Evolutionary conservation across 2,113 vertebrate genomes (phyloP).

Genomic region (Boulengeromyrus knoepffleri): DNA sequence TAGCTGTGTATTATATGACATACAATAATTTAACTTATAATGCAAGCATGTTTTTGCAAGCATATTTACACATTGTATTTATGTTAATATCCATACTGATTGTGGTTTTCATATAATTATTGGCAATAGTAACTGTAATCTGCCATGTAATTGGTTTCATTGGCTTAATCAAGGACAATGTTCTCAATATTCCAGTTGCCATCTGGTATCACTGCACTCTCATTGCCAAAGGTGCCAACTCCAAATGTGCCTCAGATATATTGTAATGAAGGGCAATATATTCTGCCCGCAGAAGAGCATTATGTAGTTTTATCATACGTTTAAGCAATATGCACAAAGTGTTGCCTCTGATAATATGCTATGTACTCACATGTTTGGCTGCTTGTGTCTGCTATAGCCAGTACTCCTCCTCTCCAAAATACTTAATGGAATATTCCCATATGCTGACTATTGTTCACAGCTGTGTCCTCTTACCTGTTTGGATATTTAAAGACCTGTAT

Average conservation of each 20-base stretch:
- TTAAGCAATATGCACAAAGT: background rate
- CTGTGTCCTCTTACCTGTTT: background rate
- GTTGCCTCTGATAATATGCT: background rate
- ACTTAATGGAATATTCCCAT: background rate
- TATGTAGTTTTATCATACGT: background rate
- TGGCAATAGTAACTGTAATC: background rate
- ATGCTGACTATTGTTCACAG: background rate
- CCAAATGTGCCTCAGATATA: background rate
- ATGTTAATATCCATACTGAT: background rate
- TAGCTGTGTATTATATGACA: background rate
- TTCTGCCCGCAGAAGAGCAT: background rate
- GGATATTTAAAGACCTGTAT: background rate
- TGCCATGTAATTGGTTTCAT: background rate
- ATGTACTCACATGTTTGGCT: background rate
- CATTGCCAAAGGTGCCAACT: background rate
- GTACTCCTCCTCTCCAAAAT: background rate
- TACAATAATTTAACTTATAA: background rate
- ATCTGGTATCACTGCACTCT: constrained; percentile 1
- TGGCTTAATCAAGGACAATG: background rate
- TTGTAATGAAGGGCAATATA: background rate
- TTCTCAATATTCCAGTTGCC: background rate
- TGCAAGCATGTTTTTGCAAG: background rate
- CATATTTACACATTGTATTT: background rate
- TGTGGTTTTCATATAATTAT: background rate
- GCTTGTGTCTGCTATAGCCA: background rate